Percentiles rank a stretch among this genome's conserved stretches.
phyloP scores from a whole-genome alignment of 1,140 invertebrate species.

The Bombus soroeensis region DNA sequence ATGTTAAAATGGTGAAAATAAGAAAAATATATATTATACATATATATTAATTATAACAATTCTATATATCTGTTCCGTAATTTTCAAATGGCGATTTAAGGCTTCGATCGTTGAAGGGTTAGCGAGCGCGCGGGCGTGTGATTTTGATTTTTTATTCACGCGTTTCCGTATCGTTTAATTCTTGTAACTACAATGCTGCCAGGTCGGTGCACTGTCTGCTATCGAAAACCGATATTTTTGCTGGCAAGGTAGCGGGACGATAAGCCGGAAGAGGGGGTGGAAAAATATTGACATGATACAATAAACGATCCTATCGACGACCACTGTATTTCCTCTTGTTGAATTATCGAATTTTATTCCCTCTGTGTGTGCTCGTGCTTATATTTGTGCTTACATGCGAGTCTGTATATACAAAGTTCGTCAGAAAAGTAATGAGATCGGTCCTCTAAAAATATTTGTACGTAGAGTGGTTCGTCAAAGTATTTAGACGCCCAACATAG shows the following conservation, averaged over 20 bases:
- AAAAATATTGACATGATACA: constrained; percentile 49
- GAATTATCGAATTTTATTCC: constrained; percentile 35
- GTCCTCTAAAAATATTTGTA: not conserved
- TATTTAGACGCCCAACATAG: not conserved
- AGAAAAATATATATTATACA: no score
- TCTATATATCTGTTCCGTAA: not conserved
- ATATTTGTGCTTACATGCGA: not conserved
- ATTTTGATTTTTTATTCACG: constrained; percentile 2
- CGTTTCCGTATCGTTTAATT: constrained; percentile 29
- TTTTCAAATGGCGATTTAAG: not conserved
- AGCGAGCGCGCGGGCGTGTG: not conserved
- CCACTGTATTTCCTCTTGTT: constrained; percentile 1
- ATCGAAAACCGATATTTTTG: constrained; percentile 53
- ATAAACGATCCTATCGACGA: constrained; percentile 25
- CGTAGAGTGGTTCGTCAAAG: no score
- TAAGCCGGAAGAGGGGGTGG: not conserved
- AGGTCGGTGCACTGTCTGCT: constrained; percentile 25
- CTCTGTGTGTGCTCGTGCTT: not conserved
- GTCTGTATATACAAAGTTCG: not conserved
- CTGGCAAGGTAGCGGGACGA: not conserved
- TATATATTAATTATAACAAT: no score
- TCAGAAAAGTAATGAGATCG: not conserved
- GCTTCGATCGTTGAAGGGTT: not conserved
- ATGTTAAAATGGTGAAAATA: not conserved
- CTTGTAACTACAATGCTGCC: not conserved